Conservation (phyloP, 2,888 invertebrate genomes). For the Lobophora halterata region DNA sequence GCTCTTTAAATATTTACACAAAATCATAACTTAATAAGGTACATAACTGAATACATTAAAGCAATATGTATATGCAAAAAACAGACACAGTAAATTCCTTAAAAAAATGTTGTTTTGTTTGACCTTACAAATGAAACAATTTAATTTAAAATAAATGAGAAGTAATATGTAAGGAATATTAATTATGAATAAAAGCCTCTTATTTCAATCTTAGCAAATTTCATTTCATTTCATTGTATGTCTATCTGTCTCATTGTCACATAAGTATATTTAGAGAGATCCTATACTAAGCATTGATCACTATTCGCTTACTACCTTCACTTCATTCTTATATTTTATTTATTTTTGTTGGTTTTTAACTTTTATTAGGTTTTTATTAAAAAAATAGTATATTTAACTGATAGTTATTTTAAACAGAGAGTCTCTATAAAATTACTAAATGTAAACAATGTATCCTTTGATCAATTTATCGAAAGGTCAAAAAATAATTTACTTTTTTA, state of each 20-base stretch:
- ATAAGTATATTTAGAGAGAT: conserved; percentile 11
- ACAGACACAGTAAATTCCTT: conserved; percentile 2
- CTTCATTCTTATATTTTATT: no score
- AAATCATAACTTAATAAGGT: conserved; percentile 60
- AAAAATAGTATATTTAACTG: no score
- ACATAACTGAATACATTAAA: conserved; percentile 48
- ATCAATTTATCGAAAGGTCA: no score
- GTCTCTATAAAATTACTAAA: no score
- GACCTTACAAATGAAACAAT: no score
- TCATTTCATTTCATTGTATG: not conserved
- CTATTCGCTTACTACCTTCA: conserved; percentile 8
- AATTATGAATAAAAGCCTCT: not conserved
- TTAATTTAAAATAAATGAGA: not conserved
- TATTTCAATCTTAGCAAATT: not conserved
- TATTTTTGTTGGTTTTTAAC: no score
- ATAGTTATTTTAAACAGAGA: no score
- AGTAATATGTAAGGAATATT: not conserved
- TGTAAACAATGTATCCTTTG: no score
- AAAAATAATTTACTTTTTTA: no score
- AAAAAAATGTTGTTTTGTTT: not conserved
- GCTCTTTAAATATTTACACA: conserved; percentile 67
- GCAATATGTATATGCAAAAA: conserved; percentile 4
- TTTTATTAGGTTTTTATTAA: no score
- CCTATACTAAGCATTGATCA: conserved; percentile 12
- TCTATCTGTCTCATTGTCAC: no score